These are phyloP conservation scores for Eulimnadia texana DNA, from an alignment of 1,140 invertebrate species.

Conservation along the genomic window DNA sequence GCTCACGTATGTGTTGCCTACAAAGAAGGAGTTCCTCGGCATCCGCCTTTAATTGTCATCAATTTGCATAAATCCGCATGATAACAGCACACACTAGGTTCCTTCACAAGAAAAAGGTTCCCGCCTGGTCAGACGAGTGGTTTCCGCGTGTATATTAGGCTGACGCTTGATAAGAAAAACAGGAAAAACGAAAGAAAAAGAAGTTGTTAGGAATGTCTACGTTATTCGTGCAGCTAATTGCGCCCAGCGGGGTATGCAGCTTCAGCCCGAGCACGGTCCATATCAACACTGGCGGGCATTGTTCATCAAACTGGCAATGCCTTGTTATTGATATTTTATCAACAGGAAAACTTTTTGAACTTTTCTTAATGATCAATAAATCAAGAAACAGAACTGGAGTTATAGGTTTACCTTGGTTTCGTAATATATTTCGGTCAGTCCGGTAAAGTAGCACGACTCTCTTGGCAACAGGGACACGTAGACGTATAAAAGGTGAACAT, in stretches of 20 bases:
- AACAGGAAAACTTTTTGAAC: too few species aligned
- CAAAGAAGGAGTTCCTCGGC: not conserved
- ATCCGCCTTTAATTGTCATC: not conserved
- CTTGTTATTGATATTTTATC: too few species aligned
- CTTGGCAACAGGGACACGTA: too few species aligned
- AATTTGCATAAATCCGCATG: not conserved
- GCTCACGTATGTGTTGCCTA: not conserved
- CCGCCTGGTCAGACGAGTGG: too few species aligned
- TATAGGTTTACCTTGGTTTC: too few species aligned
- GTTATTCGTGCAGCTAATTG: not conserved
- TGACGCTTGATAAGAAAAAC: not conserved
- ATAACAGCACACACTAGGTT: too few species aligned
- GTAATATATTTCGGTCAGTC: too few species aligned
- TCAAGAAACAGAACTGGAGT: not conserved
- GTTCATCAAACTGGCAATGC: not conserved
- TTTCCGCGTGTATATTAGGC: too few species aligned
- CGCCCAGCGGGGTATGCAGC: not conserved
- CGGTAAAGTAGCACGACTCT: too few species aligned
- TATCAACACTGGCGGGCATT: not conserved
- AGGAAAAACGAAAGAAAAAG: not conserved
- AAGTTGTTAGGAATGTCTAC: not conserved
- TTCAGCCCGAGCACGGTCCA: not conserved
- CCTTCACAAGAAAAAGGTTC: too few species aligned
- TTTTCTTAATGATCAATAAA: too few species aligned
- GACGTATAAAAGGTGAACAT: too few species aligned